Percentiles rank a stretch among this genome's conserved stretches.
Conservation (phyloP, 2,797 vertebrate genomes). For the Pogoniulus pusillus region DNA sequence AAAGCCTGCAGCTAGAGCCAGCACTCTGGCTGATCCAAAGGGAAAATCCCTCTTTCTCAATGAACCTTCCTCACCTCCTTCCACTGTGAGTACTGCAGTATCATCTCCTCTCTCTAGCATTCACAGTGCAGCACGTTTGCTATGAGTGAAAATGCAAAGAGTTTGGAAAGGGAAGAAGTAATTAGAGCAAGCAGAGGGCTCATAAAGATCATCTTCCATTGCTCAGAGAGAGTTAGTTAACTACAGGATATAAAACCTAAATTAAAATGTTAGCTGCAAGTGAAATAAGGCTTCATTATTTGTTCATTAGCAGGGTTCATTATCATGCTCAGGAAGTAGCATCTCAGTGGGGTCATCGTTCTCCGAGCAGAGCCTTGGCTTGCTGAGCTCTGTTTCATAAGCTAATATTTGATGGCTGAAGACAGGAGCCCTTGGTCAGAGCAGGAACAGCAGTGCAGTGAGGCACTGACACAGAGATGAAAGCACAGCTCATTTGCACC, state of each 20-base stretch:
- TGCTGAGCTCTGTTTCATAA: neutral
- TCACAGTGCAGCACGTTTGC: neutral
- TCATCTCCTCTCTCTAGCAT: neutral
- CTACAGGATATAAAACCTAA: neutral
- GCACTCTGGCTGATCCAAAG: neutral
- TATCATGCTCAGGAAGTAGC: neutral
- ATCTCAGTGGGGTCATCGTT: neutral
- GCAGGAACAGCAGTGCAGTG: neutral
- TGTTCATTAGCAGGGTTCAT: neutral
- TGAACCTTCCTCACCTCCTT: neutral
- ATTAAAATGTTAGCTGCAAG: conserved; percentile 11
- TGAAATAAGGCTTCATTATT: neutral
- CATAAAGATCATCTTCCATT: neutral
- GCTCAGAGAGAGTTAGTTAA: neutral
- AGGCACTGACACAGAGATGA: neutral
- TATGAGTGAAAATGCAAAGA: neutral
- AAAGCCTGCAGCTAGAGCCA: neutral
- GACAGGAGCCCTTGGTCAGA: neutral
- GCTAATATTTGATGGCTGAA: neutral
- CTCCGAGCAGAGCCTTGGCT: neutral
- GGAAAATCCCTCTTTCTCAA: neutral
- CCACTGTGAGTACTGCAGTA: neutral
- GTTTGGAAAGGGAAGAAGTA: neutral
- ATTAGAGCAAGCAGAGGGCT: neutral
- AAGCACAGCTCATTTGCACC: neutral